Evolutionary conservation across 2,888 invertebrate genomes (phyloP).

Genomic region (Drosophila anceps): DNA sequence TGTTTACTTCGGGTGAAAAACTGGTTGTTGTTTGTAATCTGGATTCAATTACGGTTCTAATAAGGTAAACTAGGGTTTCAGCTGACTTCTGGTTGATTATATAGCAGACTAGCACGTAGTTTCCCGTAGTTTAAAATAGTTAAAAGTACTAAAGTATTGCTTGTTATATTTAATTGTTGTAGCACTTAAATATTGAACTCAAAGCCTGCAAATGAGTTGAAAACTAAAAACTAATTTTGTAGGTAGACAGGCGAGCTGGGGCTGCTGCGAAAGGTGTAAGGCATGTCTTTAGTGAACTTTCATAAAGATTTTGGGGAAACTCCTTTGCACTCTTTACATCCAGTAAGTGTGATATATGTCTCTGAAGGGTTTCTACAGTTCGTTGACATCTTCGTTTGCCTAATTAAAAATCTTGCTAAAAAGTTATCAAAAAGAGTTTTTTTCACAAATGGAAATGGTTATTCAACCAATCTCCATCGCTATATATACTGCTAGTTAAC

Average conservation of each 20-base stretch:
- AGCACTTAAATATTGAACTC: neutral
- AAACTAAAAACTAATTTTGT: neutral
- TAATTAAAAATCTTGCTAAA: no score
- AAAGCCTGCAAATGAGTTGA: neutral
- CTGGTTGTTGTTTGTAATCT: slow-evolving; percentile 1
- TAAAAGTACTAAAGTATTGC: no score
- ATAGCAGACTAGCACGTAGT: neutral
- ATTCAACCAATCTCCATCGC: no score
- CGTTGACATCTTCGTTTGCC: no score
- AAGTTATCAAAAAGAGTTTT: no score
- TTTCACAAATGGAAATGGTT: no score
- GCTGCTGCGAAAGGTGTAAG: neutral
- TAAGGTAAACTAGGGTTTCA: slow-evolving; percentile 1
- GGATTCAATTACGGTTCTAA: neutral
- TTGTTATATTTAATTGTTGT: neutral
- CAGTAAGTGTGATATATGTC: no score
- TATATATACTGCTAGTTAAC: neutral
- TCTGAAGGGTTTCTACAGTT: no score
- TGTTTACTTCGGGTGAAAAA: neutral
- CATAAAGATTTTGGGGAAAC: neutral
- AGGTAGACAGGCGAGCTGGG: neutral
- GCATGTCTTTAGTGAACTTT: neutral
- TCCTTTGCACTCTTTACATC: neutral
- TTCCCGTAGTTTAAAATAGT: neutral
- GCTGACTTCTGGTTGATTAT: slow-evolving; percentile 1